Conservation (phyloP, 2,113 vertebrate genomes). For the Tiliqua scincoides region DNA sequence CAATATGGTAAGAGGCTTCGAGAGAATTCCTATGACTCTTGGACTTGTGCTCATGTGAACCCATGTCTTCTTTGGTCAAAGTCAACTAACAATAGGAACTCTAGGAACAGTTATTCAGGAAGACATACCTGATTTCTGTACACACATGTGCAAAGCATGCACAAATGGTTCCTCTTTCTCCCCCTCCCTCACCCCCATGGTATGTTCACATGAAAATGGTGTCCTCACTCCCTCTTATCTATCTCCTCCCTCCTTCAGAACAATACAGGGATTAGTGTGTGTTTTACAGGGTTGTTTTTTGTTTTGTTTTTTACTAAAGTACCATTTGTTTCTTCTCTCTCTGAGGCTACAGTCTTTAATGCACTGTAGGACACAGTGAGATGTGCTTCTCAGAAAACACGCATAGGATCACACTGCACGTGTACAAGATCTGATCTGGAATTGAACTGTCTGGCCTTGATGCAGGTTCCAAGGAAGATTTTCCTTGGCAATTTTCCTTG, state of each 20-base stretch:
- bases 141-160: not conserved
- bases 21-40: not conserved
- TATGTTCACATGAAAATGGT: not conserved
- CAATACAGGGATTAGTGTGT: not conserved
- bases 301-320: not conserved
- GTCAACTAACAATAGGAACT: not conserved
- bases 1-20: slow-evolving; percentile 70
- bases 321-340: not conserved
- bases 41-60: not conserved
- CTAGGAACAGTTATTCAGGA: not conserved
- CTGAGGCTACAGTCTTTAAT: not conserved
- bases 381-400: not conserved
- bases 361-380: not conserved
- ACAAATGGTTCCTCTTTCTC: not conserved
- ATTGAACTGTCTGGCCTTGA: not conserved
- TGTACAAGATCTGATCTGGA: not conserved
- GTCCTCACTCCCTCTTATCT: too few species aligned
- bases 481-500: too few species aligned
- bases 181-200: not conserved
- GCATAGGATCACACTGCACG: not conserved
- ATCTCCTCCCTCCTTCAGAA: not conserved
- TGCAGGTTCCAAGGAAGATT: not conserved
- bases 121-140: not conserved
- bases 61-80: not conserved
- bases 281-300: not conserved